Percentiles rank a stretch among this genome's conserved stretches.
These are phyloP conservation scores for Gadus macrocephalus DNA, from an alignment of 2,113 vertebrate species.

Conservation along the genomic window DNA sequence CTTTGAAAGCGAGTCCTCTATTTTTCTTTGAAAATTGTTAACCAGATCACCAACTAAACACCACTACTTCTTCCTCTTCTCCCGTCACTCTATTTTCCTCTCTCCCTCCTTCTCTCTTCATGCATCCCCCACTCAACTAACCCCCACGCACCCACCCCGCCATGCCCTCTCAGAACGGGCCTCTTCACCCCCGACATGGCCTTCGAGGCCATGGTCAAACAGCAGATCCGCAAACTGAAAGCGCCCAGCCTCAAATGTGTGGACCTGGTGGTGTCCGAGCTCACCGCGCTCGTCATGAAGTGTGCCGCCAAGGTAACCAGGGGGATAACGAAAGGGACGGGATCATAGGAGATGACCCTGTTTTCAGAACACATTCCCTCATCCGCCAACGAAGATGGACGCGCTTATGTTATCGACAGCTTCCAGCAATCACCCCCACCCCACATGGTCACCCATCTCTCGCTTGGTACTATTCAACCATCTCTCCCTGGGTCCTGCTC, in stretches of 20 bases:
- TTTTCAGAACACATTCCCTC: neutral
- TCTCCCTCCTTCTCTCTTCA: constrained; percentile 19
- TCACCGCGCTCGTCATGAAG: constrained; percentile 90
- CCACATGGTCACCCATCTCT: neutral
- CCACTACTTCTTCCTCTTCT: constrained; percentile 35
- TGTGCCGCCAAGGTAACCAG: constrained; percentile 88
- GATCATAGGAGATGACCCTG: constrained; percentile 25
- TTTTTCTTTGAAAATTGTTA: constrained; percentile 25
- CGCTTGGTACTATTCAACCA: neutral
- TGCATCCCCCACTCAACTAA: constrained; percentile 31
- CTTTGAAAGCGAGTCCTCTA: neutral
- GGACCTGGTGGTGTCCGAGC: constrained; percentile 91
- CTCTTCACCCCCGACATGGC: constrained; percentile 97
- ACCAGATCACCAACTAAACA: constrained; percentile 64
- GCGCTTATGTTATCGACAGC: constrained; percentile 23
- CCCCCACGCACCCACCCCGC: constrained; percentile 20
- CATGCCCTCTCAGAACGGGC: constrained; percentile 81
- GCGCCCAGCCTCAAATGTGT: constrained; percentile 96
- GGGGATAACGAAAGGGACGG: constrained; percentile 22
- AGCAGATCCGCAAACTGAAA: constrained; percentile 98
- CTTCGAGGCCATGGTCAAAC: constrained; percentile 97
- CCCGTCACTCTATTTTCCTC: constrained; percentile 33
- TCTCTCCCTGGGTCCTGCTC: neutral
- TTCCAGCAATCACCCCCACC: constrained; percentile 3
- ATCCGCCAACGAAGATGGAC: constrained; percentile 21